A percentile compares a stretch with the other conserved stretches of the same genome.
Evolutionary conservation across 2,888 invertebrate genomes (phyloP).

Genomic region (Drosophila hawaiiensis): DNA sequence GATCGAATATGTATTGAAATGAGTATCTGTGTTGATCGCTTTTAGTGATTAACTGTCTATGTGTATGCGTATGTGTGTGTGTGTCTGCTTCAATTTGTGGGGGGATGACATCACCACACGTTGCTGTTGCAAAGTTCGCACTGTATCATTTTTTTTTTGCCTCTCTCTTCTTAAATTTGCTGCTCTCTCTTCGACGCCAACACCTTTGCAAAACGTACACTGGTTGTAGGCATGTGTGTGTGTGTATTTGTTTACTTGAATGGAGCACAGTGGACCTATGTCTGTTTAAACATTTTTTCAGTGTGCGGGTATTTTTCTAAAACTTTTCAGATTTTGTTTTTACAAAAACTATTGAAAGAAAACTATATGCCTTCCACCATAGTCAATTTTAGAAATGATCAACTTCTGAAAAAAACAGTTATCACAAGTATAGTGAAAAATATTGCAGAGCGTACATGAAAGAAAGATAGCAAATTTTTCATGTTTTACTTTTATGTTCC

Average conservation of each 20-base stretch:
- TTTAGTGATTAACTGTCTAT: constrained; percentile 63
- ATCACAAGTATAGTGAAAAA: background rate
- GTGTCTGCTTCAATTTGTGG: constrained; percentile 49
- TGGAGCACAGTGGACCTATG: constrained; percentile 29
- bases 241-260: constrained; percentile 16
- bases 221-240: constrained; percentile 21
- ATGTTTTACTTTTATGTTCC: background rate
- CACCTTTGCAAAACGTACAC: constrained; percentile 55
- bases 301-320: too few relatives aligned
- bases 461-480: background rate
- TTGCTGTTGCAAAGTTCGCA: constrained; percentile 53
- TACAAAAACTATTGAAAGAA: background rate
- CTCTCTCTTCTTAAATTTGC: constrained; percentile 27
- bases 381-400: background rate
- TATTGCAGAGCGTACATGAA: background rate
- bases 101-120: constrained; percentile 75
- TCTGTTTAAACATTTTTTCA: background rate
- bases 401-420: background rate
- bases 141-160: constrained; percentile 38
- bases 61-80: constrained; percentile 5
- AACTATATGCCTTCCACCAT: background rate
- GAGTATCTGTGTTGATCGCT: constrained; percentile 61
- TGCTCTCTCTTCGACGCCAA: constrained; percentile 46
- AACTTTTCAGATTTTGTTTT: background rate
- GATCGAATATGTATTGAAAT: constrained; percentile 42